phyloP scores from a whole-genome alignment of 2,113 vertebrate genomes.

The Xiphophorus hellerii region DNA sequence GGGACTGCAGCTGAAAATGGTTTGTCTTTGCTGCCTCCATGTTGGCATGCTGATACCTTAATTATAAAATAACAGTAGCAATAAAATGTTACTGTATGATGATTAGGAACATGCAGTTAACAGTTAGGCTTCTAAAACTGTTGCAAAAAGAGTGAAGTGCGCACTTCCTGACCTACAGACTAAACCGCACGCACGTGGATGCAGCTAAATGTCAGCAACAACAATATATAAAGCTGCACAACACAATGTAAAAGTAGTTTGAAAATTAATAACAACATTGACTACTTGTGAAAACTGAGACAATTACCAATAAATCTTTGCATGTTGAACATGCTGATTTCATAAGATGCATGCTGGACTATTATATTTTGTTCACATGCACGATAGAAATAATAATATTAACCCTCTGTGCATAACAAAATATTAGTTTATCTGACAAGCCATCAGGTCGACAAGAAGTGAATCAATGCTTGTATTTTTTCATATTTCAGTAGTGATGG shows the following conservation, averaged over 20 bases:
- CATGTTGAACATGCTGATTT: constrained; percentile 21
- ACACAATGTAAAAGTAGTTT: constrained; percentile 48
- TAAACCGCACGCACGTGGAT: constrained; percentile 69
- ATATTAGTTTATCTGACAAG: constrained; percentile 18
- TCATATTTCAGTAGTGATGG: constrained; percentile 24
- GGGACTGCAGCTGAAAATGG: constrained; percentile 32
- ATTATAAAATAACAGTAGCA: constrained; percentile 44
- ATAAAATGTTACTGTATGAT: constrained; percentile 27
- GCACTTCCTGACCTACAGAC: constrained; percentile 74
- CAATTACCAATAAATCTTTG: not conserved
- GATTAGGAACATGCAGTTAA: constrained; percentile 38
- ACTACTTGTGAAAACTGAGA: constrained; percentile 27
- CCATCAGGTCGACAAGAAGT: constrained; percentile 6
- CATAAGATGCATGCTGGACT: constrained; percentile 1
- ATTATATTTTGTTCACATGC: constrained; percentile 7
- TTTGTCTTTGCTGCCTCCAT: constrained; percentile 21
- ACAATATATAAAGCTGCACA: constrained; percentile 51
- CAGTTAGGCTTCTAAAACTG: constrained; percentile 52
- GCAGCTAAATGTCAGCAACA: constrained; percentile 67
- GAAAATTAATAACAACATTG: constrained; percentile 33
- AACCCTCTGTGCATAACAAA: constrained; percentile 36
- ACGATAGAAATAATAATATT: constrained; percentile 23
- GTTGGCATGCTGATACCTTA: constrained; percentile 26
- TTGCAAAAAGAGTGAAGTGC: constrained; percentile 46
- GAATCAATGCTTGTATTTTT: constrained; percentile 26